Percentiles rank a stretch among this genome's conserved stretches.
Evolutionary conservation across 2,113 vertebrate genomes (phyloP).

Genomic region (Galemys pyrenaicus): DNA sequence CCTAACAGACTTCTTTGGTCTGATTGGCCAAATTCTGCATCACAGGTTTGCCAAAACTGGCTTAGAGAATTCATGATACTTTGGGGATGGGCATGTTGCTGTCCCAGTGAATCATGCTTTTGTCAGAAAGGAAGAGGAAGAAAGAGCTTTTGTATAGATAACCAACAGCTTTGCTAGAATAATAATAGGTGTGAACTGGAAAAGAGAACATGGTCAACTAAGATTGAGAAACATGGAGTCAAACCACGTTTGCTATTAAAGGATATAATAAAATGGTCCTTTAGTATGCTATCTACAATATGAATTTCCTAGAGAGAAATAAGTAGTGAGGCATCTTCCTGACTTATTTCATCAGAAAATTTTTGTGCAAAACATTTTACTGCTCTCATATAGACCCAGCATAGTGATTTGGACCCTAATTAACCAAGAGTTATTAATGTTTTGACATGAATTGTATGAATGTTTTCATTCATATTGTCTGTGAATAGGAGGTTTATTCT

Average conservation of each 20-base stretch:
- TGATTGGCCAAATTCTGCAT: neutral
- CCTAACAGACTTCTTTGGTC: neutral
- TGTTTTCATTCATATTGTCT: constrained; percentile 7
- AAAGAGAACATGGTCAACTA: neutral
- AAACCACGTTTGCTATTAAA: neutral
- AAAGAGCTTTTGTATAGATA: neutral
- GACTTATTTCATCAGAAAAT: neutral
- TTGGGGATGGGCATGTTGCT: neutral
- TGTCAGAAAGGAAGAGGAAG: neutral
- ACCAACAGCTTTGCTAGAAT: neutral
- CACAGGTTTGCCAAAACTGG: neutral
- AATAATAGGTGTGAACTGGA: neutral
- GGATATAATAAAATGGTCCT: neutral
- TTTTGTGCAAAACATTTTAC: neutral
- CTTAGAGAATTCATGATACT: neutral
- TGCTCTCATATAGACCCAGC: neutral
- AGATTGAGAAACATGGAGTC: neutral
- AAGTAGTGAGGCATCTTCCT: neutral
- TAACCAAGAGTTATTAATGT: neutral
- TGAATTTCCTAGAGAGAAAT: neutral
- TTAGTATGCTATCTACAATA: neutral
- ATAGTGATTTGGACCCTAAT: neutral
- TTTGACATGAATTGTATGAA: constrained; percentile 13
- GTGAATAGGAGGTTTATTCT: constrained; percentile 27
- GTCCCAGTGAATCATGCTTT: neutral